A percentile compares a stretch with the other conserved stretches of the same genome.
These are phyloP conservation scores for Glossophaga mutica DNA, from an alignment of 2,797 vertebrate species.

Conservation along the genomic window DNA sequence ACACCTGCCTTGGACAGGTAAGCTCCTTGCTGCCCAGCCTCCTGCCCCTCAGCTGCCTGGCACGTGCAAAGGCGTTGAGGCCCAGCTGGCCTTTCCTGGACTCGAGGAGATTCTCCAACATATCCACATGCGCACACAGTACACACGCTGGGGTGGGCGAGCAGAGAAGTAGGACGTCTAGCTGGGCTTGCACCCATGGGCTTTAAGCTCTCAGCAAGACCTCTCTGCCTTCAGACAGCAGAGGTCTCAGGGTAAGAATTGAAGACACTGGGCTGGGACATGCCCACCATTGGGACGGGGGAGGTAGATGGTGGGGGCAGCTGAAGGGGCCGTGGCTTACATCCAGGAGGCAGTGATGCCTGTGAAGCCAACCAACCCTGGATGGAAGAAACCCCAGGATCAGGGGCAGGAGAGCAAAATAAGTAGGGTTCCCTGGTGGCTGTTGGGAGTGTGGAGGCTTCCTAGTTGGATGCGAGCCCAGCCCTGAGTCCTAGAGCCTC, in stretches of 20 bases:
- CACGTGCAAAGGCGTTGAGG: neutral
- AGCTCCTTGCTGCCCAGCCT: conserved; percentile 42
- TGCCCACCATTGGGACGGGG: neutral
- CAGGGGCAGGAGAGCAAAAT: neutral
- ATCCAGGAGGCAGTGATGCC: neutral
- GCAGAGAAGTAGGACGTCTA: neutral
- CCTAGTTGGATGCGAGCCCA: neutral
- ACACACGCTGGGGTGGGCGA: neutral
- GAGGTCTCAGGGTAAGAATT: neutral
- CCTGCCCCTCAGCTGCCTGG: neutral
- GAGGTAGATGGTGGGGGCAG: neutral
- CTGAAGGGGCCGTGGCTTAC: neutral
- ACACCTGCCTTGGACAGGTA: conserved; percentile 87
- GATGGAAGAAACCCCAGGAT: neutral
- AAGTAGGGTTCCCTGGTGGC: neutral
- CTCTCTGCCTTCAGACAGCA: neutral
- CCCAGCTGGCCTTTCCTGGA: neutral
- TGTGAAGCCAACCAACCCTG: neutral
- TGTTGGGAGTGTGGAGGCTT: neutral
- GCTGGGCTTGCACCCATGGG: neutral
- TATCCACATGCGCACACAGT: neutral
- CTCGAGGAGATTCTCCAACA: neutral
- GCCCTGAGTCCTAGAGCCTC: neutral
- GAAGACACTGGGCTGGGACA: neutral
- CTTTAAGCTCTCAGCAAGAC: neutral